A percentile compares a stretch with the other conserved stretches of the same genome.
Conservation (phyloP, 2,797 vertebrate species). For the Microcaecilia unicolor region DNA sequence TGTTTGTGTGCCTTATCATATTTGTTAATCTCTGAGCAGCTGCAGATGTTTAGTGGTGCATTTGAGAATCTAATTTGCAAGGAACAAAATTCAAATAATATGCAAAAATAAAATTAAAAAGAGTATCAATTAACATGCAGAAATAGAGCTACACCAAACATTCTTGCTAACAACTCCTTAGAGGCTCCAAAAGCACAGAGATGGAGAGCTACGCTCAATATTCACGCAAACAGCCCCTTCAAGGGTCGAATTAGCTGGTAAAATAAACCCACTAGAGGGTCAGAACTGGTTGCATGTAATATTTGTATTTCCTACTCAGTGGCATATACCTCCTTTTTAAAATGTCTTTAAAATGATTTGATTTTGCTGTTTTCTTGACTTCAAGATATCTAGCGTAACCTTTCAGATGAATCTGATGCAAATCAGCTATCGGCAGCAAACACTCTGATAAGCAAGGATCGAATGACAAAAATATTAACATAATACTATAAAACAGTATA, state of each 20-base stretch:
- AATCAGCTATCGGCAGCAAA: background rate
- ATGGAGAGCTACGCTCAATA: constrained; percentile 9
- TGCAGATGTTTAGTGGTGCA: constrained; percentile 14
- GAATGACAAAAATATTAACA: background rate
- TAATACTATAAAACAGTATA: background rate
- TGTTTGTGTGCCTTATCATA: too few species aligned
- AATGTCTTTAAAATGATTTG: too few species aligned
- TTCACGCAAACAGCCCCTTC: too few species aligned
- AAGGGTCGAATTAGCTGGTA: too few species aligned
- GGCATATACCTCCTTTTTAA: too few species aligned
- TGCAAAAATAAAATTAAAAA: constrained; percentile 43
- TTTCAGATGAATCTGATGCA: too few species aligned
- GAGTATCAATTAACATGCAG: constrained; percentile 49
- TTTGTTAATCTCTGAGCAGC: constrained; percentile 8
- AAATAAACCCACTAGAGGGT: too few species aligned
- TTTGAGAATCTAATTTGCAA: constrained; percentile 32
- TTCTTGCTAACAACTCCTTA: constrained; percentile 35
- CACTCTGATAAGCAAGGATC: background rate
- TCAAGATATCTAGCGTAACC: too few species aligned
- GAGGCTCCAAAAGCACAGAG: constrained; percentile 21
- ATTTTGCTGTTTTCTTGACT: too few species aligned
- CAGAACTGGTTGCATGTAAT: too few species aligned
- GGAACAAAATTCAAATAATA: constrained; percentile 39
- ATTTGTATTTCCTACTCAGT: too few species aligned
- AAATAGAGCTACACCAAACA: constrained; percentile 23